These are phyloP conservation scores for Apoda limacodes DNA, from an alignment of 2,888 invertebrate species.

Conservation along the genomic window DNA sequence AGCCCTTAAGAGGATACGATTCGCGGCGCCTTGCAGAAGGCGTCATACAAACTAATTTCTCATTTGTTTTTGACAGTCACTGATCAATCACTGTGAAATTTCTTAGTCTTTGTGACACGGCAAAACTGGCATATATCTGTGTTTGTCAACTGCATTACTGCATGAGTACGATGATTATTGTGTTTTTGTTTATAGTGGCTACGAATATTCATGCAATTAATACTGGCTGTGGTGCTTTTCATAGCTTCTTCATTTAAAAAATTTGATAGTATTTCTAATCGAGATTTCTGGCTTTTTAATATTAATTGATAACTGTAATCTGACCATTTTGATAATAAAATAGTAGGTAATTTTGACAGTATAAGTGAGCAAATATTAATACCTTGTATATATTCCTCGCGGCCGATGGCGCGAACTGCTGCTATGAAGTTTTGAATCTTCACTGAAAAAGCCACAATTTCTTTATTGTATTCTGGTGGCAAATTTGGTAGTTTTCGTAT, in stretches of 20 bases:
- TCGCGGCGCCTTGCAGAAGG: too few relatives aligned
- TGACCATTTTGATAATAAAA: conserved; percentile 19
- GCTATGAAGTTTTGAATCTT: conserved; percentile 19
- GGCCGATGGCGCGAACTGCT: conserved; percentile 14
- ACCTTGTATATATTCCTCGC: conserved; percentile 14
- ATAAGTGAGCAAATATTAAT: conserved; percentile 10
- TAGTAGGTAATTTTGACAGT: conserved; percentile 17
- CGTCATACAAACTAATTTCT: too few relatives aligned
- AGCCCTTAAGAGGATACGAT: too few relatives aligned
- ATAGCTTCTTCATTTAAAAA: conserved; percentile 19
- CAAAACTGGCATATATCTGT: too few relatives aligned
- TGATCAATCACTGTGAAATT: too few relatives aligned
- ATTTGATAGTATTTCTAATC: conserved; percentile 18
- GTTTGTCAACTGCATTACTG: too few relatives aligned
- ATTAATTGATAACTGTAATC: conserved; percentile 21
- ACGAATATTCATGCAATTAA: too few relatives aligned
- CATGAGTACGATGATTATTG: too few relatives aligned
- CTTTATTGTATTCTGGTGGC: conserved; percentile 16
- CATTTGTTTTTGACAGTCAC: too few relatives aligned
- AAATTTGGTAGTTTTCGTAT: conserved; percentile 17
- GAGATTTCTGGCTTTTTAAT: conserved; percentile 9
- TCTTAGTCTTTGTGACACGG: too few relatives aligned
- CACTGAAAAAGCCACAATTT: conserved; percentile 18
- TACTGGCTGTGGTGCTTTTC: conserved; percentile 12
- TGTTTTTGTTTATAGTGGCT: too few relatives aligned